Percentiles rank a stretch among this genome's conserved stretches.
Conservation (phyloP, 2,113 vertebrate genomes). For the Columba livia region DNA sequence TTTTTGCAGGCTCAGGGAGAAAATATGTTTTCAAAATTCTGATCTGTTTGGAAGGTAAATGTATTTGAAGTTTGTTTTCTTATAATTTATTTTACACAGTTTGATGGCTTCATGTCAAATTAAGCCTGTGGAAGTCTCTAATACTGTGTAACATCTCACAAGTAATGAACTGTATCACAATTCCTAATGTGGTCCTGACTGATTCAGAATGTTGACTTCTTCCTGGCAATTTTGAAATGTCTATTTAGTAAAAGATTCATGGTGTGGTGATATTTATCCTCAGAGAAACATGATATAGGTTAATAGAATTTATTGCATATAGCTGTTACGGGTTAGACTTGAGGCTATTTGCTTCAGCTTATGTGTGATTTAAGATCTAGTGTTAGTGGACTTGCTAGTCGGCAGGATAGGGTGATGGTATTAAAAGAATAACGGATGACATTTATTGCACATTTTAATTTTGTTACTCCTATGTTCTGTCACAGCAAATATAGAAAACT, state of each 20-base stretch:
- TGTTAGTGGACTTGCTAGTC: not conserved
- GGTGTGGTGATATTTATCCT: conserved; percentile 50
- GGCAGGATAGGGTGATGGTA: not conserved
- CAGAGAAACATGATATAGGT: conserved; percentile 25
- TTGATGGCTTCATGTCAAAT: conserved; percentile 40
- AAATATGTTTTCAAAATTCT: not conserved
- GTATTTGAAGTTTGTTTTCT: not conserved
- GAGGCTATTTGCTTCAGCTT: conserved; percentile 28
- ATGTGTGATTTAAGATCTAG: conserved; percentile 19
- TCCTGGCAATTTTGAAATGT: conserved; percentile 55
- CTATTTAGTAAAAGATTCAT: conserved; percentile 50
- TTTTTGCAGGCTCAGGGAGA: not conserved
- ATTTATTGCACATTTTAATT: conserved; percentile 25
- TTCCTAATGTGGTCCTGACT: conserved; percentile 31
- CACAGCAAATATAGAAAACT: conserved; percentile 8
- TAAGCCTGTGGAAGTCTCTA: not conserved
- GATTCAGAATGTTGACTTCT: conserved; percentile 32
- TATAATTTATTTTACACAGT: conserved; percentile 17
- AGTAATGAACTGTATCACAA: conserved; percentile 48
- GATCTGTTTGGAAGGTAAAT: not conserved
- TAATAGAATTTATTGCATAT: conserved; percentile 46
- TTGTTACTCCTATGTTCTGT: conserved; percentile 1
- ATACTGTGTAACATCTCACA: not conserved
- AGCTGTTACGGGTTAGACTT: conserved; percentile 19
- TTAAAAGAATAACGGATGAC: not conserved